A percentile compares a stretch with the other conserved stretches of the same genome.
phyloP scores from a whole-genome alignment of 2,113 vertebrate genomes.

The Cyanocitta stelleri region DNA sequence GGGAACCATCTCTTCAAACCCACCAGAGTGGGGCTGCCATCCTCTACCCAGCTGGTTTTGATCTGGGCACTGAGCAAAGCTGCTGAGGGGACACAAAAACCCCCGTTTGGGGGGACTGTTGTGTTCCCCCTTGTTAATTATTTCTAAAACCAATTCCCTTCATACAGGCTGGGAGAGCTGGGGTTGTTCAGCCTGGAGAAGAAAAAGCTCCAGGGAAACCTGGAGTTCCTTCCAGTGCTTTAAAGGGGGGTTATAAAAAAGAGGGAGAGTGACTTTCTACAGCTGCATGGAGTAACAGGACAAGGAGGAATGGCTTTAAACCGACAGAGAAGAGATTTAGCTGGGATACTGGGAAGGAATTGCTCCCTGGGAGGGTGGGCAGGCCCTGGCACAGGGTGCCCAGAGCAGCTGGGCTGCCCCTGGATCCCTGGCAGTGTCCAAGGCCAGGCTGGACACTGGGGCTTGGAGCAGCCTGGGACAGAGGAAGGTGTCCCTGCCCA shows the following conservation, averaged over 20 bases:
- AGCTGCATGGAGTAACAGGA: background rate
- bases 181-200: background rate
- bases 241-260: background rate
- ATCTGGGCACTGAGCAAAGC: background rate
- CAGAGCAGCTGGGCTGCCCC: background rate
- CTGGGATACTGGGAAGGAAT: background rate
- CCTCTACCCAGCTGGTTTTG: background rate
- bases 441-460: accelerated
- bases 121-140: accelerated
- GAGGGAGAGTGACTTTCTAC: background rate
- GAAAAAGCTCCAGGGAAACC: background rate
- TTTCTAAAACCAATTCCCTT: background rate
- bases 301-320: background rate
- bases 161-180: background rate
- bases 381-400: background rate
- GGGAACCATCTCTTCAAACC: accelerated
- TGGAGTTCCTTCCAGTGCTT: background rate
- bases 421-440: background rate
- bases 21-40: background rate
- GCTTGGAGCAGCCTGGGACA: background rate
- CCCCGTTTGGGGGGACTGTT: accelerated
- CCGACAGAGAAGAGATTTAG: too few species aligned
- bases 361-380: background rate
- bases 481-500: background rate
- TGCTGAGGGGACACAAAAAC: background rate